phyloP scores from a whole-genome alignment of 2,797 vertebrate species.

The Chelmon rostratus region DNA sequence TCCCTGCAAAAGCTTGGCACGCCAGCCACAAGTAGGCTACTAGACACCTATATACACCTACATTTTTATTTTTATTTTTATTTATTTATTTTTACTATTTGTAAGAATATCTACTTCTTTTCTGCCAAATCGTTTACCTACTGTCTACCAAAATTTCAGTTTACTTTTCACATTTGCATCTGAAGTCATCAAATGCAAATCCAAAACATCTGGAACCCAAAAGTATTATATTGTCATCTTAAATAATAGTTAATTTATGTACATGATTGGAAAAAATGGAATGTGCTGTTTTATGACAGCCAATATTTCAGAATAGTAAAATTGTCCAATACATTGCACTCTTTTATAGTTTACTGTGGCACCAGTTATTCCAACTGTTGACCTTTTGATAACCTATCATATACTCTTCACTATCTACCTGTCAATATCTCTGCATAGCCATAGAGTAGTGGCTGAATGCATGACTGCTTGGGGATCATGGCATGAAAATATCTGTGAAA shows the following conservation, averaged over 20 bases:
- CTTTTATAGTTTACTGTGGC: not conserved
- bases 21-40: constrained; percentile 90
- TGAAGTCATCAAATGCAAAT: not conserved
- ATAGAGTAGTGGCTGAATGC: not conserved
- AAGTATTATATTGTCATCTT: not conserved
- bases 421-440: not conserved
- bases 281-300: not conserved
- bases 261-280: too few relatives aligned
- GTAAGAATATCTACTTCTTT: not conserved
- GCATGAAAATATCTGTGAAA: not conserved
- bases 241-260: not conserved
- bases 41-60: not conserved
- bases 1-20: constrained; percentile 84
- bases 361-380: not conserved
- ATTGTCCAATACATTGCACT: not conserved
- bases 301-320: not conserved
- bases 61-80: too few relatives aligned
- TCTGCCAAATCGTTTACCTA: not conserved
- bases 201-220: not conserved
- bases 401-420: not conserved
- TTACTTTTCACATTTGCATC: not conserved
- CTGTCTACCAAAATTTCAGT: not conserved
- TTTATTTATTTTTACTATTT: not conserved
- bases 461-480: not conserved
- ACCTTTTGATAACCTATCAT: too few relatives aligned